Conservation (phyloP, 2,797 vertebrate genomes). For the Leptoclinus maculatus region DNA sequence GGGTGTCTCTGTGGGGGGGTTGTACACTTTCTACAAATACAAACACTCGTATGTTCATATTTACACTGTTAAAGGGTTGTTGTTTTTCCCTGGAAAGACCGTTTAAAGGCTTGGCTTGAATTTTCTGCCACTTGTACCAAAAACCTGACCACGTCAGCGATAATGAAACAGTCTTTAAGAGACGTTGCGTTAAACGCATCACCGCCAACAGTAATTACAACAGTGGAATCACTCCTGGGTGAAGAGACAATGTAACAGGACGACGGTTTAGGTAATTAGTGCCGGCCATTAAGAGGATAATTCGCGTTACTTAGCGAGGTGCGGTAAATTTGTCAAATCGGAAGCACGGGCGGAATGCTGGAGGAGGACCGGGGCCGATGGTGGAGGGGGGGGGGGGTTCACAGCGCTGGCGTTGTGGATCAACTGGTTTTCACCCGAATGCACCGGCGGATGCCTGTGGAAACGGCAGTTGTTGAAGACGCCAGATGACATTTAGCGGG, state of each 20-base stretch:
- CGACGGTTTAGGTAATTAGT: slow-evolving; percentile 56
- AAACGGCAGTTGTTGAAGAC: slow-evolving; percentile 29
- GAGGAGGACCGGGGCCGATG: neutral
- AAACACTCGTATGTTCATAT: slow-evolving; percentile 21
- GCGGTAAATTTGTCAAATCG: slow-evolving; percentile 8
- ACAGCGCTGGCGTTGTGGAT: slow-evolving; percentile 12
- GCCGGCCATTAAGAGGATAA: slow-evolving; percentile 45
- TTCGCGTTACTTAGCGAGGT: slow-evolving; percentile 40
- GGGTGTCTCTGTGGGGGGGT: neutral
- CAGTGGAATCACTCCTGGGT: slow-evolving; percentile 35
- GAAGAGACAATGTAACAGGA: slow-evolving; percentile 38
- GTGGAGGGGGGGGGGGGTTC: neutral
- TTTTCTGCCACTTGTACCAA: slow-evolving; percentile 1
- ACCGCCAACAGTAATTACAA: slow-evolving; percentile 53
- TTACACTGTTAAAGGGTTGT: neutral
- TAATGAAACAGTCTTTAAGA: slow-evolving; percentile 42
- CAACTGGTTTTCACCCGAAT: slow-evolving; percentile 38
- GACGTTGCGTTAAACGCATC: slow-evolving; percentile 45
- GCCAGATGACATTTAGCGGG: slow-evolving; percentile 13
- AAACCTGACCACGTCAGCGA: neutral
- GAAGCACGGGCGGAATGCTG: neutral
- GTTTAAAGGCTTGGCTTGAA: slow-evolving; percentile 7
- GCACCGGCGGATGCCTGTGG: slow-evolving; percentile 9
- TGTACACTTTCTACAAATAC: slow-evolving; percentile 11
- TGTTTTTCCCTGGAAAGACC: neutral